These are phyloP conservation scores for Gambusia affinis DNA, from an alignment of 2,113 vertebrate species.

Conservation along the genomic window DNA sequence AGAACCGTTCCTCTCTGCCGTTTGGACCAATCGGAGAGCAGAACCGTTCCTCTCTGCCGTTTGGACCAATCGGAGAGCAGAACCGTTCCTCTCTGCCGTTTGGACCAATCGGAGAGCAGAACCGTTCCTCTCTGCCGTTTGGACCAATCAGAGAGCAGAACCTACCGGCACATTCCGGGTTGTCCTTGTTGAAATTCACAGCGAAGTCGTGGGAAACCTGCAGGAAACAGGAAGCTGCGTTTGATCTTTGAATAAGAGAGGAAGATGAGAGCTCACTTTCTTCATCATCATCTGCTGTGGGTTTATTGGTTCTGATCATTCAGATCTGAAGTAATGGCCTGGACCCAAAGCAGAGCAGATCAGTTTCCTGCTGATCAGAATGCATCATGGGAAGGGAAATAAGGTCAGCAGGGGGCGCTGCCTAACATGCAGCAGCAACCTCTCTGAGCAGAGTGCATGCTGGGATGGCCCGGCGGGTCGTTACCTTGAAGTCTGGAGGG, in stretches of 20 bases:
- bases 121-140: neutral
- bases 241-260: slow-evolving; percentile 20
- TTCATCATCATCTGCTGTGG: no score
- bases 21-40: slow-evolving; percentile 1
- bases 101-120: no score
- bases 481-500: slow-evolving; percentile 96
- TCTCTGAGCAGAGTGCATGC: slow-evolving; percentile 37
- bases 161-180: slow-evolving; percentile 96
- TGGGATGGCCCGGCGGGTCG: slow-evolving; percentile 31
- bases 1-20: neutral
- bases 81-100: no score
- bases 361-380: neutral
- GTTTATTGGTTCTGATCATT: no score
- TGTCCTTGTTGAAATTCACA: slow-evolving; percentile 98
- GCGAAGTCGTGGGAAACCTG: slow-evolving; percentile 98
- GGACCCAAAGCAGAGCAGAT: neutral
- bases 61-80: neutral
- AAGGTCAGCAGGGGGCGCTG: neutral
- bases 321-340: no score
- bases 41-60: neutral
- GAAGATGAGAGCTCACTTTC: neutral
- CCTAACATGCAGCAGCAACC: no score
- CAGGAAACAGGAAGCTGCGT: slow-evolving; percentile 17
- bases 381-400: slow-evolving; percentile 13
- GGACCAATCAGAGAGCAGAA: slow-evolving; percentile 11